These are phyloP conservation scores for Pelodiscus sinensis DNA, from an alignment of 2,113 vertebrate species.

Conservation along the genomic window DNA sequence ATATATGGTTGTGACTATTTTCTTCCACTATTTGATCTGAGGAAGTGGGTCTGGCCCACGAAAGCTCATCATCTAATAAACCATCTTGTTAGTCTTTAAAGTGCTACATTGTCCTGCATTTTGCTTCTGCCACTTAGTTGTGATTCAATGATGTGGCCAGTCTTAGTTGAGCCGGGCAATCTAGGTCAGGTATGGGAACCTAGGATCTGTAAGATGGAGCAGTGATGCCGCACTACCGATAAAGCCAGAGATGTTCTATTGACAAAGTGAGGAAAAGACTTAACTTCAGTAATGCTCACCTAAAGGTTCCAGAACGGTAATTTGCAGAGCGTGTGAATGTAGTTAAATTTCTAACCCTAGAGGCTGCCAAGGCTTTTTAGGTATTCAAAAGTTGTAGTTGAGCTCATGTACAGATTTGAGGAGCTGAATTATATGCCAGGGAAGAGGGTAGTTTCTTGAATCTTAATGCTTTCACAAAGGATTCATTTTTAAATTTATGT, in stretches of 20 bases:
- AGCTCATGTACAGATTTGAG: not conserved
- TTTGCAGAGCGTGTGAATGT: not conserved
- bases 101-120: too few relatives aligned
- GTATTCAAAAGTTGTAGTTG: not conserved
- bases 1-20: too few relatives aligned
- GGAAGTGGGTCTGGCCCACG: too few relatives aligned
- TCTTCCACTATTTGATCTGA: too few relatives aligned
- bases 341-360: not conserved
- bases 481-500: not conserved
- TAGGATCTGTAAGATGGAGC: not conserved
- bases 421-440: not conserved
- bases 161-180: not conserved
- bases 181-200: not conserved
- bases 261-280: not conserved
- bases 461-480: not conserved
- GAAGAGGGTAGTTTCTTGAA: not conserved
- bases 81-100: too few relatives aligned
- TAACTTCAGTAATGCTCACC: not conserved
- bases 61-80: too few relatives aligned
- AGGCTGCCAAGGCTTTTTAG: not conserved
- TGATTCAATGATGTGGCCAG: not conserved
- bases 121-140: not conserved
- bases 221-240: fast-evolving
- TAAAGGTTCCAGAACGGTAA: not conserved
- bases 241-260: not conserved